These are phyloP conservation scores for Nannoperca australis DNA, from an alignment of 2,797 vertebrate genomes.

Conservation along the genomic window DNA sequence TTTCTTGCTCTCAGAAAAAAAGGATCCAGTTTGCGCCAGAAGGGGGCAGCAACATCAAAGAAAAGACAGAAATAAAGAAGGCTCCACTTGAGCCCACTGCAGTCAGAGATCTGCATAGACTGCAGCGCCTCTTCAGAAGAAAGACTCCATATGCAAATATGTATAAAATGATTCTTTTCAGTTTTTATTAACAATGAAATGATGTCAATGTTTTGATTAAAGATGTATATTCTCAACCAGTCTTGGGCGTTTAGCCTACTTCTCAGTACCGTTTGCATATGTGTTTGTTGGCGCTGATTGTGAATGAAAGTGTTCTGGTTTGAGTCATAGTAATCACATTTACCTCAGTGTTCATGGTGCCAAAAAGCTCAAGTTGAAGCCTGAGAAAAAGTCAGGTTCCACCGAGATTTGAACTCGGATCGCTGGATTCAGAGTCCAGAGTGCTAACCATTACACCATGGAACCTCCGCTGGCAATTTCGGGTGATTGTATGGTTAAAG, in stretches of 20 bases:
- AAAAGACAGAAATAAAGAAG: constrained; percentile 78
- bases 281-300: not conserved
- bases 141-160: not conserved
- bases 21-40: constrained; percentile 56
- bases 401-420: constrained; percentile 90
- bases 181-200: not conserved
- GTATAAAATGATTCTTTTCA: not conserved
- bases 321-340: not conserved
- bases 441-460: constrained; percentile 86
- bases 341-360: not conserved
- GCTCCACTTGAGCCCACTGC: no score
- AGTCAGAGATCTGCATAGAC: not conserved
- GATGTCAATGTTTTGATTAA: not conserved
- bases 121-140: not conserved
- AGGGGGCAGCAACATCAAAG: constrained; percentile 79
- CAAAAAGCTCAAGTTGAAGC: not conserved
- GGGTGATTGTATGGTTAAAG: no score
- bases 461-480: constrained; percentile 45
- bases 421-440: constrained; percentile 90
- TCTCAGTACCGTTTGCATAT: not conserved
- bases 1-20: constrained; percentile 55
- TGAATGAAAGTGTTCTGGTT: not conserved
- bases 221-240: not conserved
- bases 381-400: constrained; percentile 72
- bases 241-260: not conserved